Percentiles rank a stretch among this genome's conserved stretches.
These are phyloP conservation scores for Tenualosa ilisha DNA, from an alignment of 2,797 vertebrate species.

Conservation along the genomic window DNA sequence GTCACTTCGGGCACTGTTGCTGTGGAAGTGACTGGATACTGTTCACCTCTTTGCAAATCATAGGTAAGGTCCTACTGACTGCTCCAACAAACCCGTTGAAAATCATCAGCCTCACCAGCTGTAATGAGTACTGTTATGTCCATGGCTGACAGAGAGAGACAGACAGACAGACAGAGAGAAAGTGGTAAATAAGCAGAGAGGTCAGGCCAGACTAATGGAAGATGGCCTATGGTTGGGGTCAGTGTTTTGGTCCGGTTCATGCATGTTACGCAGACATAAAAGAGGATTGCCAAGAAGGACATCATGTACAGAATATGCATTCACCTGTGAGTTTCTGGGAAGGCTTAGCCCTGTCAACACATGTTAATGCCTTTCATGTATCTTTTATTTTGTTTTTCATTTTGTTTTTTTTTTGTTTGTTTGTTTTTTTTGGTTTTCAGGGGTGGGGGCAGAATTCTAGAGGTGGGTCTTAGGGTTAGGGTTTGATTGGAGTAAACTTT, in stretches of 20 bases:
- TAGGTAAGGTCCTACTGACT: constrained; percentile 36
- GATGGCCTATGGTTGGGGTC: background rate
- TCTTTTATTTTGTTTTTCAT: background rate
- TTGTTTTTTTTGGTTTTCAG: background rate
- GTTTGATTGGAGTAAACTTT: background rate
- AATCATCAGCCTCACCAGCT: background rate
- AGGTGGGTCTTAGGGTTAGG: background rate
- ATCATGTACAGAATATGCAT: background rate
- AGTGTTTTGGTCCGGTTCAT: background rate
- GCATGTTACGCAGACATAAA: background rate
- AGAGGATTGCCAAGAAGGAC: constrained; percentile 17
- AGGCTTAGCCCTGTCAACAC: background rate
- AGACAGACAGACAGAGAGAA: background rate
- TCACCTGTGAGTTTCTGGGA: background rate
- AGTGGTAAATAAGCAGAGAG: background rate
- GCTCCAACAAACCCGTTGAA: constrained; percentile 28
- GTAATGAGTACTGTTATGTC: background rate
- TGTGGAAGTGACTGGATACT: constrained; percentile 26
- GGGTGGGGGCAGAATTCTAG: background rate
- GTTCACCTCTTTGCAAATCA: constrained; percentile 38
- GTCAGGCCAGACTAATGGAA: background rate
- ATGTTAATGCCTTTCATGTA: background rate
- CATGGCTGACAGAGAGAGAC: background rate
- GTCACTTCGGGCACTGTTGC: background rate
- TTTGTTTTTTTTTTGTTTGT: background rate